A percentile compares a stretch with the other conserved stretches of the same genome.
These are phyloP conservation scores for Melanotaenia parkinsoni DNA, from an alignment of 2,797 vertebrate species.

Conservation along the genomic window DNA sequence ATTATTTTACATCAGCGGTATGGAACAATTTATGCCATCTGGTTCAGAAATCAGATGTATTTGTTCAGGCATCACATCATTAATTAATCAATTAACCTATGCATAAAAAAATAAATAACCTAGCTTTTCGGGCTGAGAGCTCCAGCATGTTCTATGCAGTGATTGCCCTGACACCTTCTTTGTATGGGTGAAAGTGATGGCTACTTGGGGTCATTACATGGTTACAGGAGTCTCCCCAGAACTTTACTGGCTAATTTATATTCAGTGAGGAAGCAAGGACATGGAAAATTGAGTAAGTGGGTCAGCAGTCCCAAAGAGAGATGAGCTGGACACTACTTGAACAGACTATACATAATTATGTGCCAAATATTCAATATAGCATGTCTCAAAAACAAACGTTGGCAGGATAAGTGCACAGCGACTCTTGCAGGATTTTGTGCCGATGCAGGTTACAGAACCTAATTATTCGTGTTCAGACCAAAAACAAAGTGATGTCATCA, in stretches of 20 bases:
- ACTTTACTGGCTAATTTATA: not conserved
- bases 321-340: not conserved
- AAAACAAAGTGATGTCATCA: too few relatives aligned
- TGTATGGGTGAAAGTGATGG: not conserved
- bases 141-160: not conserved
- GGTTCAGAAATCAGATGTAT: conserved; percentile 15
- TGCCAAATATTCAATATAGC: too few relatives aligned
- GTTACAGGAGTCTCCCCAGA: not conserved
- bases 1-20: conserved; percentile 7
- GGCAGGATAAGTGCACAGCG: too few relatives aligned
- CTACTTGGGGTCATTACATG: not conserved
- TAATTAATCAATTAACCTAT: not conserved
- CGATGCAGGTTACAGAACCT: too few relatives aligned
- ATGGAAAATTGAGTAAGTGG: conserved; percentile 3
- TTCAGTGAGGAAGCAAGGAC: conserved; percentile 1
- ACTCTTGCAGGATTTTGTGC: too few relatives aligned
- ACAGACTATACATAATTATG: not conserved
- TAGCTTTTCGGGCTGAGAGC: not conserved
- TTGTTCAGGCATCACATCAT: not conserved
- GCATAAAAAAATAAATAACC: not conserved
- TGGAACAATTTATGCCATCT: conserved; percentile 14
- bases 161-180: not conserved
- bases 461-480: too few relatives aligned
- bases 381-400: too few relatives aligned
- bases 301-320: not conserved